phyloP scores from a whole-genome alignment of 2,113 vertebrate genomes.

The Bucco capensis region DNA sequence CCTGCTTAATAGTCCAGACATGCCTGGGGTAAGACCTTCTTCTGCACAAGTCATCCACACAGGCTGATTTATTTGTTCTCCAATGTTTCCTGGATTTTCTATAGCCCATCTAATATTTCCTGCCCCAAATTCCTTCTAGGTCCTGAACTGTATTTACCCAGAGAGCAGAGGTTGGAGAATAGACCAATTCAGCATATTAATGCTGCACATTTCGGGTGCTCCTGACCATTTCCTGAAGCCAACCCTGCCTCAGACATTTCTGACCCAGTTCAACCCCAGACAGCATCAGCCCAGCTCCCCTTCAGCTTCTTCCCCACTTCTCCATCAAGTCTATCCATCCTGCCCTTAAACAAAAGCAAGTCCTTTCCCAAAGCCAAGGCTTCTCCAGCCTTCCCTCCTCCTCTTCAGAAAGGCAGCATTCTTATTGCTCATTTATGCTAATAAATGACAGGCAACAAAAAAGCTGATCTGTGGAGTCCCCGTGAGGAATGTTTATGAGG shows the following conservation, averaged over 20 bases:
- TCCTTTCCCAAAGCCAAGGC: too few species aligned
- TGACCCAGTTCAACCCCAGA: neutral
- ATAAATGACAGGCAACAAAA: neutral
- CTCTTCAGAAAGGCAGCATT: neutral
- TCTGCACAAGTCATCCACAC: neutral
- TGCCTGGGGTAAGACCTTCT: neutral
- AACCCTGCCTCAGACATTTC: rapidly evolving
- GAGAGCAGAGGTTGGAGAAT: rapidly evolving
- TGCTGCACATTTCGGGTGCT: neutral
- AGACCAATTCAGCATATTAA: neutral
- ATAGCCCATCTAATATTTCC: rapidly evolving
- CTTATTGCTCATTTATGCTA: neutral
- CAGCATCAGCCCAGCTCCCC: neutral
- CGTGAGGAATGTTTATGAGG: neutral
- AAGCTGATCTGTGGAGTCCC: neutral
- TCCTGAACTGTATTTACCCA: neutral
- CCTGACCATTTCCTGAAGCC: neutral
- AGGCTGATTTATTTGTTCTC: neutral
- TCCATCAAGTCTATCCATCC: neutral
- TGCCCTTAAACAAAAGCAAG: neutral
- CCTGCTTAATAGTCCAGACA: neutral
- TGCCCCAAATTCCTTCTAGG: neutral
- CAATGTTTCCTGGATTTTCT: neutral
- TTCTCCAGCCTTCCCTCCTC: neutral
- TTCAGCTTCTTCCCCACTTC: neutral